Conservation (phyloP, 2,113 vertebrate species). For the Pollimyrus isidori region DNA sequence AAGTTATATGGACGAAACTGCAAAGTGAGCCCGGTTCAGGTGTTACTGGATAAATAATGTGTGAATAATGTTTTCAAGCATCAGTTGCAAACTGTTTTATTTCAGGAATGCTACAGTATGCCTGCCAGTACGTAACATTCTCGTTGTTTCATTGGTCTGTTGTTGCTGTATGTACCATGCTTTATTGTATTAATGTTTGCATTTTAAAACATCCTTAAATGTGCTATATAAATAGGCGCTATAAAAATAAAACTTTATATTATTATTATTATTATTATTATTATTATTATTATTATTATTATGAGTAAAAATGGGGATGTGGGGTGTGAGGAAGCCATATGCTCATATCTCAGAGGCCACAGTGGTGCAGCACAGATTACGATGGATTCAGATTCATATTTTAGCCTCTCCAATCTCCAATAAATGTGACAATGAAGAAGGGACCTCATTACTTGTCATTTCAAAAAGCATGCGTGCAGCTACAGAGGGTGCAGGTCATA, state of each 20-base stretch:
- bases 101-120: no score
- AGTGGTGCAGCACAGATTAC: neutral
- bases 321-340: neutral
- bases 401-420: neutral
- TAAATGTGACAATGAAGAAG: neutral
- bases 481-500: neutral
- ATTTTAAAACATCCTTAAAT: no score
- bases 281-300: no score
- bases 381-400: neutral
- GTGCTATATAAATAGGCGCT: no score
- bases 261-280: no score
- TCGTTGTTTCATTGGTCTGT: no score
- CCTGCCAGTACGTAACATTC: no score
- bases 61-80: no score
- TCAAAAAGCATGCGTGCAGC: neutral
- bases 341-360: constrained; percentile 27
- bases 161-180: no score
- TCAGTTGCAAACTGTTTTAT: no score
- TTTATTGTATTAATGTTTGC: no score
- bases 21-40: constrained; percentile 61
- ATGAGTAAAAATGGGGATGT: neutral
- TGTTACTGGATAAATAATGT: constrained; percentile 38
- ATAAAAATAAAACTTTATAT: no score
- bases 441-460: neutral
- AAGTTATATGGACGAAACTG: constrained; percentile 65